Percentiles rank a stretch among this genome's conserved stretches.
Conservation (phyloP, 2,888 invertebrate genomes). For the Cylloceria caligata region DNA sequence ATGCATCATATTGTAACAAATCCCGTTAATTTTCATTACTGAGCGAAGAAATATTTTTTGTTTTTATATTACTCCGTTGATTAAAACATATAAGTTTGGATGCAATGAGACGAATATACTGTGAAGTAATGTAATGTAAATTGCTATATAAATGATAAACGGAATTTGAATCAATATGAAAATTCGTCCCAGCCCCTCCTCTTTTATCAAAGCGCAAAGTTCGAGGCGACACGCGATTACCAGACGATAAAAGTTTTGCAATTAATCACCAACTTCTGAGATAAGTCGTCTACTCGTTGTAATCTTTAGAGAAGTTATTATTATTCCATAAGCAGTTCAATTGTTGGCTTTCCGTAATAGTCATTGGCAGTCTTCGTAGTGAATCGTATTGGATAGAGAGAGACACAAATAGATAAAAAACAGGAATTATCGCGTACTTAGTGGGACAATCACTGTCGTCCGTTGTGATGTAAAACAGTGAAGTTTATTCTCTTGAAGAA, state of each 20-base stretch:
- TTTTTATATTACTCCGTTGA: neutral
- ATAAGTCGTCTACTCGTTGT: slow-evolving; percentile 65
- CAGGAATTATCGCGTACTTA: neutral
- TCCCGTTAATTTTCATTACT: no score
- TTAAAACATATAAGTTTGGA: neutral
- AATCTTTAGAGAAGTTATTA: slow-evolving; percentile 66
- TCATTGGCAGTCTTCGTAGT: neutral
- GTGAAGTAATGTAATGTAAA: neutral
- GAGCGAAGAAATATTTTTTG: neutral
- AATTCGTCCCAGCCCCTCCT: slow-evolving; percentile 6
- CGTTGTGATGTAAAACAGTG: neutral
- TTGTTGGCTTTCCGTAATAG: neutral
- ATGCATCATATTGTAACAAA: no score
- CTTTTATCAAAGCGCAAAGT: slow-evolving; percentile 38
- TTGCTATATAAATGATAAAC: neutral
- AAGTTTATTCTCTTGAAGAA: slow-evolving; percentile 13
- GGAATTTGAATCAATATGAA: slow-evolving; percentile 36
- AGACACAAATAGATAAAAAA: neutral
- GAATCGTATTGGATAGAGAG: neutral
- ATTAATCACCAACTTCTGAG: slow-evolving; percentile 65
- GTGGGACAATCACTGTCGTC: neutral
- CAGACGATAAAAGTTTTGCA: slow-evolving; percentile 65
- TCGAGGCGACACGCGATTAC: slow-evolving; percentile 59
- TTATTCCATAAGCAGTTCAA: slow-evolving; percentile 37
- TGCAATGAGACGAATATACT: slow-evolving; percentile 5